phyloP scores from a whole-genome alignment of 2,888 invertebrate genomes.

The Euphydryas editha region DNA sequence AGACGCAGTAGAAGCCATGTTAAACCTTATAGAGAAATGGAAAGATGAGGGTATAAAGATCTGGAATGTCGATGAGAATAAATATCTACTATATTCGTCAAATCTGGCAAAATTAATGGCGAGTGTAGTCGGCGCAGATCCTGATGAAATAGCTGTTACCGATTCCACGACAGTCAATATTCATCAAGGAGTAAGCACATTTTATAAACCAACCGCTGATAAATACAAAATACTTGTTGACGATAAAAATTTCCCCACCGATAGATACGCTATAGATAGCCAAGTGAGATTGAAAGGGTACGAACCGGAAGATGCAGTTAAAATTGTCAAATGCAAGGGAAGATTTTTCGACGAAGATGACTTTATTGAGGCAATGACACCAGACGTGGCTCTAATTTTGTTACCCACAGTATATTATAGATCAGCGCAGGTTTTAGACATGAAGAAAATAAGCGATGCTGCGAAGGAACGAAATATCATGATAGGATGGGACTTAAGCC shows the following conservation, averaged over 20 bases:
- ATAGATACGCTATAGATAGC: conserved; percentile 71
- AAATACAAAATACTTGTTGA: conserved; percentile 71
- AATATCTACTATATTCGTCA: conserved; percentile 63
- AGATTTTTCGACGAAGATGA: conserved; percentile 62
- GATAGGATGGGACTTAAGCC: conserved; percentile 73
- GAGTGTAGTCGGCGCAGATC: conserved; percentile 62
- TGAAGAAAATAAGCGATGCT: conserved; percentile 60
- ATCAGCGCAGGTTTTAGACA: conserved; percentile 69
- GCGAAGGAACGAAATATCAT: conserved; percentile 62
- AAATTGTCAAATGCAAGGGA: conserved; percentile 59
- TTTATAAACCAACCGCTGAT: conserved; percentile 64
- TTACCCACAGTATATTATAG: conserved; percentile 67
- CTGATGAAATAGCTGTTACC: conserved; percentile 60
- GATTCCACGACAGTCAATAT: conserved; percentile 65
- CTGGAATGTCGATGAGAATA: conserved; percentile 61
- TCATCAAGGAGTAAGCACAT: conserved; percentile 68
- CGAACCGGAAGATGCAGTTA: conserved; percentile 64
- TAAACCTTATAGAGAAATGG: conserved; percentile 59
- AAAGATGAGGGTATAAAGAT: conserved; percentile 66
- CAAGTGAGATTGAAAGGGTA: conserved; percentile 68
- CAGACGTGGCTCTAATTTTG: conserved; percentile 63
- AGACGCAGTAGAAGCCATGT: conserved; percentile 60
- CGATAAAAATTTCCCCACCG: conserved; percentile 71
- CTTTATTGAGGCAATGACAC: conserved; percentile 67
- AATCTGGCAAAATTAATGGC: conserved; percentile 63